Base-by-base conservation (phyloP, 2,888 invertebrate species). In the Harpalus rubripes region DNA sequence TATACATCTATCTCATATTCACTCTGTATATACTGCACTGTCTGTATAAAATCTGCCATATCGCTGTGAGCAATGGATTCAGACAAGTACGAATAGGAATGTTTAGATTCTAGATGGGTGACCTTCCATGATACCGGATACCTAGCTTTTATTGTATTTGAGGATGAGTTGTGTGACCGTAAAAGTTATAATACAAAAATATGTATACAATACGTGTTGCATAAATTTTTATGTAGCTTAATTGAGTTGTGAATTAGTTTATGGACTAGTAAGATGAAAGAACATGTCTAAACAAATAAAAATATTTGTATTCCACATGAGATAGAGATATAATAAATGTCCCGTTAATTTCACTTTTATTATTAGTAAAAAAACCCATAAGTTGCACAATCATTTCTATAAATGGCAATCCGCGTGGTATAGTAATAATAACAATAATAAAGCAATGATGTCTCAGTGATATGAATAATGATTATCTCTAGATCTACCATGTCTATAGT, bases 311-410 rank as follows among this genome's bases (percentile, higher is more conserved):
- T 52, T 52, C 44, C 2, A 6, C 5, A 52, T 52, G 44, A 10
- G 3, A 52, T 52, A 52, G 44, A 10, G 3, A 52, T 52, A 52
- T 52, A 32, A 32, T 32, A 12, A 52, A 52, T 52, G 44, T 52
- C 2, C 44, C 44, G 44, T 52, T 52, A 52, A 52, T 52, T 52
- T 10, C 1, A 52, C 12, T 12, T 52, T 52, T 52, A 12, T 52
- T 52, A 52, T 52, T 68, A 68, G 32, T 10, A 68, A 68, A 68
- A 32, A 68, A 39, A 68, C 26, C n/a, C 32, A 26, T 39, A 68
- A 39, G 32, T 68, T 68, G 26, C 68, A 39, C 39, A 68, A 68
- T 68, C 68, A 39, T 68, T 68, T 68, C 26, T 68, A 68, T 68
- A 68, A 68, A 68, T 68, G 68, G 26, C n/a, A 68, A 39, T 39